Evolutionary conservation across 2,888 invertebrate species (phyloP).

Genomic region (Tetragonisca angustula): DNA sequence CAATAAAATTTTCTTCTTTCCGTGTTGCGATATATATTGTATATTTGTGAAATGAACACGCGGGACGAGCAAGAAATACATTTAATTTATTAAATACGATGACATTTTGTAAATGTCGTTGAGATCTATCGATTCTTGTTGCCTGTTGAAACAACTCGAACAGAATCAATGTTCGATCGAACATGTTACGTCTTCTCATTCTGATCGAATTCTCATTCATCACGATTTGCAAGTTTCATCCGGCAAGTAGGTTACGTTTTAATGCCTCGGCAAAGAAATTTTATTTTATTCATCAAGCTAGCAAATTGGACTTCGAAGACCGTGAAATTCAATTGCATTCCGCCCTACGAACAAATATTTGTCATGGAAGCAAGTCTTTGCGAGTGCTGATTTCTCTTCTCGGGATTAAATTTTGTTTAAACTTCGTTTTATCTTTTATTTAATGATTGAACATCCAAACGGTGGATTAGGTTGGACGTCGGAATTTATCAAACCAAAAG

Average conservation of each 20-base stretch:
- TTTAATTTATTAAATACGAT: background rate
- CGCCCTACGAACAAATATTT: constrained; percentile 12
- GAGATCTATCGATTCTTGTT: background rate
- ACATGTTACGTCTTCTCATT: background rate
- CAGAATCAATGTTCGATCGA: background rate
- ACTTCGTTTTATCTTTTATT: background rate
- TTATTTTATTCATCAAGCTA: constrained; percentile 5
- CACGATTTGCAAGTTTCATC: background rate
- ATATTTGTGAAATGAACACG: background rate
- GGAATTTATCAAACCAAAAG: background rate
- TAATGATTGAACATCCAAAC: background rate
- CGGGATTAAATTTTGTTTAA: background rate
- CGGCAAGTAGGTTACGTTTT: background rate
- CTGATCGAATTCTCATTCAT: background rate
- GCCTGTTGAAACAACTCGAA: background rate
- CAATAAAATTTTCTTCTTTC: no score
- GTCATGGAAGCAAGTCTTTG: background rate
- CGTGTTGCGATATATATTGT: no score
- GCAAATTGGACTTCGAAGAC: background rate
- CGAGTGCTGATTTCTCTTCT: background rate
- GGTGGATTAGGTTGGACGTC: background rate
- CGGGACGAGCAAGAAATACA: background rate
- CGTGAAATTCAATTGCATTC: background rate
- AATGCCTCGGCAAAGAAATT: background rate
- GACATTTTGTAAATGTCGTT: background rate